Base-by-base conservation (phyloP, 2,888 invertebrate genomes). In the Dusona sp. region DNA sequence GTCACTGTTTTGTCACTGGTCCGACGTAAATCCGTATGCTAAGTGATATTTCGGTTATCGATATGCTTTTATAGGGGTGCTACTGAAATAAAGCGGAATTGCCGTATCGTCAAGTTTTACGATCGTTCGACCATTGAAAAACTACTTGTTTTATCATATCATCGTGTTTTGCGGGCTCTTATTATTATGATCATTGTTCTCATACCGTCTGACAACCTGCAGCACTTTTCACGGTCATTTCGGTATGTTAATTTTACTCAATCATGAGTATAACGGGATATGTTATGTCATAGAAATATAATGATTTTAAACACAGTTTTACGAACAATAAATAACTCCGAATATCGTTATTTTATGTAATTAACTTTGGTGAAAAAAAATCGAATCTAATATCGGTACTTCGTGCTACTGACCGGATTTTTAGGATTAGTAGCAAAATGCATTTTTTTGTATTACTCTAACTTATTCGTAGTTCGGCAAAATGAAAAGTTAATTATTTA, bases 1-100 rank as follows among this genome's bases (percentile, higher is more conserved):
- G 38, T n/a, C 22, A 67, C n/a, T 57, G 57, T 33, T 68, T 25
- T 33, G 51, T 33, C n/a, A 54, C 33, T 33, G 38, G 57, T 13
- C 74, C 11, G 54, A 73, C 51, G 36, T 73, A 54, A 73, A 73
- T 73, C 51, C 54, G 36, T 73, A 54, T 9, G 22, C 25, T n/a
- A 36, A 67, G 51, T 51, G 51, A 78, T 65, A 57, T 61, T 68
- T 68, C 48, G 25, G n/a, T 77, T 61, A 61, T 75, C 67, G 61
- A 68, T 42, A 38, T 38, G 33, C 29, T 42, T 22, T 36, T 68
- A n/a, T 45, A 45, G 51, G 22, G 19, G 51, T 13, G 42, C 13
- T 75, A 68, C 16, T 19, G 13, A 61, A 57, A 75, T 68, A 22
- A 29, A 29, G 33, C 38, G 42, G 29, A 22, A 54, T 38, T 13